Evolutionary conservation across 2,888 invertebrate genomes (phyloP).

Genomic region (Amblyteles armatorius): DNA sequence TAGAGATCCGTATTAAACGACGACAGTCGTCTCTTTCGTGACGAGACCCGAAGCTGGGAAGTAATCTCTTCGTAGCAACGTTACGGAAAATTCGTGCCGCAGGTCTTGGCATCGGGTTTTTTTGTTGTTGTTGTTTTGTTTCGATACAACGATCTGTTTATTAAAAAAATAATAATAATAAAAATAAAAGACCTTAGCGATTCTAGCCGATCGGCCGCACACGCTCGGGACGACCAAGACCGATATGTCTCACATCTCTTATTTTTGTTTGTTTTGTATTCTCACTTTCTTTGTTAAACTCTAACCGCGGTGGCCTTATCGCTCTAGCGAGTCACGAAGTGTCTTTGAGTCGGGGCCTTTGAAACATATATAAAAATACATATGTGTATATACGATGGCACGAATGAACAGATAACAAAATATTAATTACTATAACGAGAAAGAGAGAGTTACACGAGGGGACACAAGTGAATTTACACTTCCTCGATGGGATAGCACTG

Average conservation of each 20-base stretch:
- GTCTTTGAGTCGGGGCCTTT: conserved; percentile 77
- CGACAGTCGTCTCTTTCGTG: conserved; percentile 22
- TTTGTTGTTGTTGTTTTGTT: conserved; percentile 13
- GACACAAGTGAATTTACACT: conserved; percentile 27
- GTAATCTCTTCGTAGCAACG: conserved; percentile 31
- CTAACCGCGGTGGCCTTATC: conserved; percentile 76
- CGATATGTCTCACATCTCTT: conserved; percentile 32
- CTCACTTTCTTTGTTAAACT: conserved; percentile 48
- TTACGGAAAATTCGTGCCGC: conserved; percentile 39
- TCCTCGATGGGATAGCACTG: conserved; percentile 6
- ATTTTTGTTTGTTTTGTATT: conserved; percentile 26
- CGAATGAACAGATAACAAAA: conserved; percentile 33
- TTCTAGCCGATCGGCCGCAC: conserved; percentile 38
- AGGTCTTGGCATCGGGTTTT: conserved; percentile 42
- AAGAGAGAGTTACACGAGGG: neutral
- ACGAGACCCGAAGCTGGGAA: conserved; percentile 8
- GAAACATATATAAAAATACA: conserved; percentile 13
- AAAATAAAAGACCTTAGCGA: conserved; percentile 6
- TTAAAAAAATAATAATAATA: conserved; percentile 1
- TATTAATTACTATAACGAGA: conserved; percentile 29
- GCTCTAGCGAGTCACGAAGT: conserved; percentile 71
- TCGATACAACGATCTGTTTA: conserved; percentile 11
- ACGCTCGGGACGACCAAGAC: conserved; percentile 28
- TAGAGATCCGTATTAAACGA: conserved; percentile 44
- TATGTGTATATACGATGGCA: conserved; percentile 28